Conservation (phyloP, 2,888 invertebrate species). For the Fragum whitleyi region DNA sequence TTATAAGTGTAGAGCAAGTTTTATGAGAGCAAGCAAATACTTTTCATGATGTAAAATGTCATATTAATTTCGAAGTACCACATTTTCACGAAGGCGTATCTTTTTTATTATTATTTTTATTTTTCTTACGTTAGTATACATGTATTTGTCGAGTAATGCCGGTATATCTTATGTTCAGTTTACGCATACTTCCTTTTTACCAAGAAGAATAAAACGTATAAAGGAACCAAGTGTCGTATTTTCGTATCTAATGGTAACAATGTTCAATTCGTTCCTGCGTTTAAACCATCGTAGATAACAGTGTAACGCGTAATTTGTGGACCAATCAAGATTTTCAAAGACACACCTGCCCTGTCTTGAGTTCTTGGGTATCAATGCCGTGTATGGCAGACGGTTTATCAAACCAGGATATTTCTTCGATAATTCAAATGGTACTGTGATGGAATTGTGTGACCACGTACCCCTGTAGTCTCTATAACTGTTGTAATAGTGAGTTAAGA, state of each 20-base stretch:
- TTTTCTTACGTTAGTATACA: too few species aligned
- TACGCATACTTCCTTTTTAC: conserved; percentile 51
- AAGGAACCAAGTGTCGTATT: conserved; percentile 63
- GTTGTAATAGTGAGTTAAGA: conserved; percentile 43
- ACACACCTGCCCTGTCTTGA: conserved; percentile 10
- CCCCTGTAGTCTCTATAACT: conserved; percentile 46
- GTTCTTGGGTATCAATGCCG: conserved; percentile 40
- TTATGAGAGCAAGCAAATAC: too few species aligned
- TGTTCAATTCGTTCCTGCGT: conserved; percentile 19
- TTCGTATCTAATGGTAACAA: conserved; percentile 42
- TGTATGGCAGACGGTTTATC: conserved; percentile 49
- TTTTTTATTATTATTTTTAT: too few species aligned
- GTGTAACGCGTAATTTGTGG: conserved; percentile 59
- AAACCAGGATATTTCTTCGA: conserved; percentile 42
- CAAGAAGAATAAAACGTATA: conserved; percentile 50
- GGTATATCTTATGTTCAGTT: background rate
- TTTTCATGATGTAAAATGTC: too few species aligned
- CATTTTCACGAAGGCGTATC: too few species aligned
- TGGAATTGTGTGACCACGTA: conserved; percentile 48
- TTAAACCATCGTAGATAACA: conserved; percentile 50
- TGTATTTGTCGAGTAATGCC: too few species aligned
- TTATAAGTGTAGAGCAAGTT: too few species aligned
- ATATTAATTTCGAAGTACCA: too few species aligned
- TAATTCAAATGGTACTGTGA: conserved; percentile 39
- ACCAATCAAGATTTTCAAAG: conserved; percentile 54